phyloP scores from a whole-genome alignment of 2,888 invertebrate genomes.

The Nephrocerus scutellatus region DNA sequence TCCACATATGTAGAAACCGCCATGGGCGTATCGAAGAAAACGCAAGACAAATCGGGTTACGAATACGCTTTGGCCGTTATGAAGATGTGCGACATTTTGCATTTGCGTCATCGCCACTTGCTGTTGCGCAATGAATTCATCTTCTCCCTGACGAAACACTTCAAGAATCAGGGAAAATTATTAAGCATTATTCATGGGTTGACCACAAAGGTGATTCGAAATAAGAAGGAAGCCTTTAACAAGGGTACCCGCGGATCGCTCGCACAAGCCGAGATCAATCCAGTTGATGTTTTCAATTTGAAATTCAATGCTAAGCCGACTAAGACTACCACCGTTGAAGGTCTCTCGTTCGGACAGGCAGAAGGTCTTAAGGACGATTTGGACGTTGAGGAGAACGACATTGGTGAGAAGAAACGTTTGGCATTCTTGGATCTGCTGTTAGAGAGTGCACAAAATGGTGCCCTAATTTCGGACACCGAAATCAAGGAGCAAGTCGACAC shows the following conservation, averaged over 20 bases:
- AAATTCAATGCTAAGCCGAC: constrained; percentile 13
- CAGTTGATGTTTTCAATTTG: constrained; percentile 29
- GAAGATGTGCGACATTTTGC: constrained; percentile 83
- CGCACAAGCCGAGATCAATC: constrained; percentile 33
- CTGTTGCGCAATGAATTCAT: constrained; percentile 72
- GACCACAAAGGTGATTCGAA: constrained; percentile 70
- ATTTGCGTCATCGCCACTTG: constrained; percentile 71
- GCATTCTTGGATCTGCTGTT: constrained; percentile 84
- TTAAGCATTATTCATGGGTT: constrained; percentile 71
- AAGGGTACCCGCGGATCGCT: constrained; percentile 54
- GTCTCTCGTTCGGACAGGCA: constrained; percentile 65
- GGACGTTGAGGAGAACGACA: constrained; percentile 69
- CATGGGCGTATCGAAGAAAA: constrained; percentile 79
- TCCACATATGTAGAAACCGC: constrained; percentile 60
- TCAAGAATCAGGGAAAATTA: constrained; percentile 66
- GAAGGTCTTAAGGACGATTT: constrained; percentile 71
- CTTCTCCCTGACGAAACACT: constrained; percentile 69
- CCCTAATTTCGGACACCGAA: constrained; percentile 65
- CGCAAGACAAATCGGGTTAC: constrained; percentile 72
- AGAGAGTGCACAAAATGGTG: constrained; percentile 68
- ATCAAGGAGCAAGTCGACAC: constrained; percentile 79
- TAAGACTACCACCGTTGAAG: constrained; percentile 51
- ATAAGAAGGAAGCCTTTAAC: constrained; percentile 68
- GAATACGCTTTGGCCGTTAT: constrained; percentile 84
- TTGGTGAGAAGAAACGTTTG: constrained; percentile 72